A percentile compares a stretch with the other conserved stretches of the same genome.
These are phyloP conservation scores for Drosophila rhopaloa DNA, from an alignment of 1,140 invertebrate genomes.

Conservation along the genomic window DNA sequence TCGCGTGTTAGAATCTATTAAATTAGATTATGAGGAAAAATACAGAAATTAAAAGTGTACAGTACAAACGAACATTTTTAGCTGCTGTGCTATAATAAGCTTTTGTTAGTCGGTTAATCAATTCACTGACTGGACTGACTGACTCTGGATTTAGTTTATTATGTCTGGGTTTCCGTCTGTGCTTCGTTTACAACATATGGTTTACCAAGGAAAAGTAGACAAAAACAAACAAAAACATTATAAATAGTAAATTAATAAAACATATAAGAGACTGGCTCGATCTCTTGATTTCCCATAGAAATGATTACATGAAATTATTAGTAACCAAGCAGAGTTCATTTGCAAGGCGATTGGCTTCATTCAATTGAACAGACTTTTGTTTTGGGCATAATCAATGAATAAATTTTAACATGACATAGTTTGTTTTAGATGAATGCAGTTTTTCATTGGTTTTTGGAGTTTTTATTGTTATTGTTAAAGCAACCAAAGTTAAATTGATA, in stretches of 20 bases:
- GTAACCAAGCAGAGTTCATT: constrained; percentile 79
- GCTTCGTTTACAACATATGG: constrained; percentile 14
- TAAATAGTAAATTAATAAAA: constrained; percentile 14
- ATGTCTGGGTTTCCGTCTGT: constrained; percentile 39
- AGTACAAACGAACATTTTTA: constrained; percentile 53
- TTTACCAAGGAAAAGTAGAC: constrained; percentile 33
- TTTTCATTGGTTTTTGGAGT: constrained; percentile 18
- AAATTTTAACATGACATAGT: neutral
- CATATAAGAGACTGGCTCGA: constrained; percentile 13
- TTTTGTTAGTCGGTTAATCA: constrained; percentile 19
- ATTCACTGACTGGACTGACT: constrained; percentile 39
- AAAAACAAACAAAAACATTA: constrained; percentile 10
- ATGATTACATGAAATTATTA: constrained; percentile 83
- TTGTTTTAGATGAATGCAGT: constrained; percentile 23
- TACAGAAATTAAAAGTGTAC: constrained; percentile 60
- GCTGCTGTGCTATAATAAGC: constrained; percentile 44
- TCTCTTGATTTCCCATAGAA: constrained; percentile 15
- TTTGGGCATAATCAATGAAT: constrained; percentile 12
- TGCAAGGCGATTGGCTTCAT: constrained; percentile 79
- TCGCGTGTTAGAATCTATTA: constrained; percentile 80
- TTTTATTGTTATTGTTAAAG: constrained; percentile 36
- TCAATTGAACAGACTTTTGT: constrained; percentile 65
- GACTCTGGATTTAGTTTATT: constrained; percentile 16
- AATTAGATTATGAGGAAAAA: constrained; percentile 67
- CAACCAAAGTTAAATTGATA: constrained; percentile 53